Conservation (phyloP, 1,140 invertebrate genomes). For the Eueides isabella region DNA sequence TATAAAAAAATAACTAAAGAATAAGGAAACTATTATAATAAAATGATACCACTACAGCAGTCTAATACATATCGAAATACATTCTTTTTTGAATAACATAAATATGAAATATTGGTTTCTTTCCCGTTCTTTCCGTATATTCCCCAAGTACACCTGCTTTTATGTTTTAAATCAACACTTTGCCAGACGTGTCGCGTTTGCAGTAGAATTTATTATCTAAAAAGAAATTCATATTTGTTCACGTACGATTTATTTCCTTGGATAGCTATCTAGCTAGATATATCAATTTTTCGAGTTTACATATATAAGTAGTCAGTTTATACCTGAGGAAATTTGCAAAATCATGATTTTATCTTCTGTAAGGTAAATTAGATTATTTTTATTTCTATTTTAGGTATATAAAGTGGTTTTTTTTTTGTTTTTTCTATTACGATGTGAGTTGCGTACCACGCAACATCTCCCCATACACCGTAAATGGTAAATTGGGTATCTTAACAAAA, state of each 20-base stretch:
- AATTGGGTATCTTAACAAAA: too few species aligned
- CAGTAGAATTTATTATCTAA: neutral
- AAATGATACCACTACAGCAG: too few species aligned
- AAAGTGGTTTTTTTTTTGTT: too few species aligned
- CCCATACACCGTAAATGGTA: too few species aligned
- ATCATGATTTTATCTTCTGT: neutral
- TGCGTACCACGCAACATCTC: too few species aligned
- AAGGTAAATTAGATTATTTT: neutral
- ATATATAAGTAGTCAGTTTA: too few species aligned
- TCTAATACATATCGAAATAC: neutral
- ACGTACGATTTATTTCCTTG: neutral
- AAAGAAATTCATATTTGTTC: slow-evolving; percentile 5
- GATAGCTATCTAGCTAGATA: neutral
- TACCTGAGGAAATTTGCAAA: too few species aligned
- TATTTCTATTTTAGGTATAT: too few species aligned
- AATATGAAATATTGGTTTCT: neutral
- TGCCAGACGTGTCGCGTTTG: slow-evolving; percentile 7
- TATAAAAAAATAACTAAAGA: neutral
- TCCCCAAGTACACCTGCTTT: neutral
- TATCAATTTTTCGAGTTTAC: neutral
- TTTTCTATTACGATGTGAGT: too few species aligned
- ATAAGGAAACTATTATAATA: neutral
- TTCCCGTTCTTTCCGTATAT: neutral
- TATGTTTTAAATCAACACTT: slow-evolving; percentile 12
- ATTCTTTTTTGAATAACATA: neutral